Base-by-base conservation (phyloP, 1,140 invertebrate genomes). In the Pseudomyrmex pallidus region DNA sequence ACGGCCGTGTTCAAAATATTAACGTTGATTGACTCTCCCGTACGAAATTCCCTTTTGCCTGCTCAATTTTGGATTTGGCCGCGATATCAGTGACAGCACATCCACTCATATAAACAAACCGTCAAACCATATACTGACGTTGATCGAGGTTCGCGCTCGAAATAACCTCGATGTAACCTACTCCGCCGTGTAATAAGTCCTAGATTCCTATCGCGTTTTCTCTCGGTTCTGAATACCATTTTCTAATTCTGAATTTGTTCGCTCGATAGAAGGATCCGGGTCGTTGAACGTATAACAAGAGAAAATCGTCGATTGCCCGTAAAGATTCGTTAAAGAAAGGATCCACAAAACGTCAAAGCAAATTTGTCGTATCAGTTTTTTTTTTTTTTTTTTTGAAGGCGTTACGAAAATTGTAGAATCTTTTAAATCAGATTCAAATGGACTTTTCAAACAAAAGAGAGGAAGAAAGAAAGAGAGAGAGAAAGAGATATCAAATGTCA, bases 121-220 rank as follows among this genome's bases (percentile, higher is more conserved):
- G 2, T n/a, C 8, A 35, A 70, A 50, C 44, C 10, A 54, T 61
- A 46, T 70, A 25, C 35, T 48, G 76, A 70, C 64, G 64, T 20
- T 52, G 61, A 52, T 80, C 54, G 54, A 25, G 7, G 35, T 35
- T 35, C 44, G 64, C 20, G 20, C 9, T 20, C 12, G 1, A 68
- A 59, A 68, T 77, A 78, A 78, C 52, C 35, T 52, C 64, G 76
- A 80, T 54, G 54, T 78, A 17, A 70, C 46, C n/a, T 70, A 48
- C 12, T 5, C 56, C 46, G 64, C 2, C 44, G 54, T 15, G 13
- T 35, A 66, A 77, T 25, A 48, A 78, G 76, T 9, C 22, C 5
- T 1, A 13, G 25, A 80, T 80, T 70, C 54, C 66, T 25, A 59
- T 17, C 46, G 54, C 15, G n/a, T 46, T 72, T 48, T 59, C 35